These are phyloP conservation scores for Cinclus cinclus DNA, from an alignment of 2,113 vertebrate genomes.

Conservation along the genomic window DNA sequence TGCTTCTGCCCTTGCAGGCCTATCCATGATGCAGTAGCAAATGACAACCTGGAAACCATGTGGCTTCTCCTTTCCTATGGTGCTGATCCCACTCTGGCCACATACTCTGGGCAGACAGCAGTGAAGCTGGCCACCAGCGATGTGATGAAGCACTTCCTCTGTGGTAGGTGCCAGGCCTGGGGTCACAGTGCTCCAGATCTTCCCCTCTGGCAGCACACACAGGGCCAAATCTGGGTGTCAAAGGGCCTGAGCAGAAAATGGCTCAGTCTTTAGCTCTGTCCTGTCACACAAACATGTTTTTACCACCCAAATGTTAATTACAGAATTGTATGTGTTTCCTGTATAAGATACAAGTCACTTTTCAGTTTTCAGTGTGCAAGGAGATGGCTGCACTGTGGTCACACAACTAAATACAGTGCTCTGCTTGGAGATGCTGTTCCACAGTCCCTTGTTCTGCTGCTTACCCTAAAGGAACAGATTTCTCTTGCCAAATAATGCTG, in stretches of 20 bases:
- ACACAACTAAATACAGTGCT: not conserved
- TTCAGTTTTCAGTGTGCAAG: not conserved
- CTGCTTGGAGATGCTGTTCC: not conserved
- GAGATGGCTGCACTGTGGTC: not conserved
- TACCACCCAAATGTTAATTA: not conserved
- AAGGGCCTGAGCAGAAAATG: not conserved
- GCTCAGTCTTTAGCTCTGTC: not conserved
- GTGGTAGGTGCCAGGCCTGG: constrained; percentile 73
- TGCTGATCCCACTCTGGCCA: constrained; percentile 94
- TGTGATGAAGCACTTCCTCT: constrained; percentile 91
- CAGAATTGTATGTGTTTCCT: not conserved
- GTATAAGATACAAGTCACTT: not conserved
- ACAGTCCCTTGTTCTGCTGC: not conserved
- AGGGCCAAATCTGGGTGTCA: not conserved
- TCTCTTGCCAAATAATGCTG: not conserved
- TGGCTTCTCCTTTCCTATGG: constrained; percentile 96
- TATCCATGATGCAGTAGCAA: constrained; percentile 94
- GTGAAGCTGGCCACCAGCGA: constrained; percentile 92
- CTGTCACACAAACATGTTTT: not conserved
- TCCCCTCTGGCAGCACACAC: not conserved
- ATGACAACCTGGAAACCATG: constrained; percentile 94
- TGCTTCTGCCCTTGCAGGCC: constrained; percentile 75
- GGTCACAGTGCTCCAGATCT: not conserved
- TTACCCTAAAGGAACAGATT: not conserved
- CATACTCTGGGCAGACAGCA: constrained; percentile 95